These are phyloP conservation scores for Myanophis thanlyinensis DNA, from an alignment of 2,113 vertebrate species.

Conservation along the genomic window DNA sequence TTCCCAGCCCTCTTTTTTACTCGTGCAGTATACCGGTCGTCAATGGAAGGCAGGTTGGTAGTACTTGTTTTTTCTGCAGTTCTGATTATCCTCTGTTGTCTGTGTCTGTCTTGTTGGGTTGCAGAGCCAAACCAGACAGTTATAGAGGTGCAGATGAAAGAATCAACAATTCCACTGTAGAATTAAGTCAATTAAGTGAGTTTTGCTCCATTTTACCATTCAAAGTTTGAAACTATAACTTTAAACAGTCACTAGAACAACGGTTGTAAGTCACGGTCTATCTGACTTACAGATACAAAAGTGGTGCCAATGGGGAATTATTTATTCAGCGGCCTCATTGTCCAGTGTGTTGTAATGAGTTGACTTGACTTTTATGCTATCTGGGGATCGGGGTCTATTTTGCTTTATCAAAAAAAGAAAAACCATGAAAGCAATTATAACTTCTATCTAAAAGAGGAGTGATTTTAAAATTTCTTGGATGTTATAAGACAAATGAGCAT, in stretches of 20 bases:
- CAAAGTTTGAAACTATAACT: background rate
- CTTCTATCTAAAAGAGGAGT: constrained; percentile 3
- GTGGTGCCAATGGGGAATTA: background rate
- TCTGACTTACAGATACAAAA: background rate
- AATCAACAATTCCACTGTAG: no score
- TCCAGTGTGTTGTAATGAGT: background rate
- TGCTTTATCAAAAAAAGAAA: background rate
- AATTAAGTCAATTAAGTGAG: no score
- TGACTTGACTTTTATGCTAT: background rate
- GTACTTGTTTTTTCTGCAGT: no score
- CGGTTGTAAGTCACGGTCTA: background rate
- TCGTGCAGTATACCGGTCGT: no score
- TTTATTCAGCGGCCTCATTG: background rate
- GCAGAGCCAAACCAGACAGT: no score
- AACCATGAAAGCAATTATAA: constrained; percentile 7
- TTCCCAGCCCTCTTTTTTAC: no score
- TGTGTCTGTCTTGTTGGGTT: no score
- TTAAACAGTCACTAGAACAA: background rate
- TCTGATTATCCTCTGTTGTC: no score
- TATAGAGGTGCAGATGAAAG: no score
- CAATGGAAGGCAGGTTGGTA: no score
- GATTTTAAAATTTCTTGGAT: constrained; percentile 24
- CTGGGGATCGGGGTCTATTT: background rate
- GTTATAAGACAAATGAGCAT: constrained; percentile 15
- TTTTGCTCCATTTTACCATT: background rate